phyloP scores from a whole-genome alignment of 2,113 vertebrate genomes.

The Heloderma charlesbogerti region DNA sequence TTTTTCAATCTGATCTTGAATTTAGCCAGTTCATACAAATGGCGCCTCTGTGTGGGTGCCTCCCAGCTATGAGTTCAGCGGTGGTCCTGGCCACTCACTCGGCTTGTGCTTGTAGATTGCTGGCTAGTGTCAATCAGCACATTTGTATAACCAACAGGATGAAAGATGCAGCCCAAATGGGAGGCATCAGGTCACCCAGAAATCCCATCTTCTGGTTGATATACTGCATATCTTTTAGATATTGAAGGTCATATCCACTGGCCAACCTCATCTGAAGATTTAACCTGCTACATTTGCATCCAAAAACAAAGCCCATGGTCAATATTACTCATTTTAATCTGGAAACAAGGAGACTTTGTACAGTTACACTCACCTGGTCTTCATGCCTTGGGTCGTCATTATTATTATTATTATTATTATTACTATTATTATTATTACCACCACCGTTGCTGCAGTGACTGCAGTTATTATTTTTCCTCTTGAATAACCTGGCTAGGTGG shows the following conservation, averaged over 20 bases:
- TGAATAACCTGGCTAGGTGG: constrained; percentile 56
- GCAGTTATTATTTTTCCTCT: constrained; percentile 11
- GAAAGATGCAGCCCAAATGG: background rate
- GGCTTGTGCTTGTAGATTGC: no score
- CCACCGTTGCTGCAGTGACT: background rate
- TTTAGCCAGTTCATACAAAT: background rate
- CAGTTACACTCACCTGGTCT: constrained; percentile 66
- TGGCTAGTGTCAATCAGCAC: background rate
- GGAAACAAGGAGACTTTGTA: constrained; percentile 39
- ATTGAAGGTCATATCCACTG: background rate
- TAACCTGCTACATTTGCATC: background rate
- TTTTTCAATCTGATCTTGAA: no score
- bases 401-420: background rate
- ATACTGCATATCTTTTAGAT: background rate
- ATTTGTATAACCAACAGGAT: background rate
- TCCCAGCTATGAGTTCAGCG: background rate
- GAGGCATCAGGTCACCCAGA: background rate
- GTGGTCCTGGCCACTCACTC: background rate
- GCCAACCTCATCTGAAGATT: background rate
- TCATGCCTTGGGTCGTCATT: constrained; percentile 35
- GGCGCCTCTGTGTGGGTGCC: background rate
- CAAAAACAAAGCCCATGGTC: background rate
- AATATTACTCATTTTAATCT: background rate
- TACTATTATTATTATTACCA: background rate
- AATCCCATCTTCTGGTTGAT: background rate